Evolutionary conservation across 1,140 invertebrate species (phyloP).

Genomic region (Pseudomyrmex dendroicus): DNA sequence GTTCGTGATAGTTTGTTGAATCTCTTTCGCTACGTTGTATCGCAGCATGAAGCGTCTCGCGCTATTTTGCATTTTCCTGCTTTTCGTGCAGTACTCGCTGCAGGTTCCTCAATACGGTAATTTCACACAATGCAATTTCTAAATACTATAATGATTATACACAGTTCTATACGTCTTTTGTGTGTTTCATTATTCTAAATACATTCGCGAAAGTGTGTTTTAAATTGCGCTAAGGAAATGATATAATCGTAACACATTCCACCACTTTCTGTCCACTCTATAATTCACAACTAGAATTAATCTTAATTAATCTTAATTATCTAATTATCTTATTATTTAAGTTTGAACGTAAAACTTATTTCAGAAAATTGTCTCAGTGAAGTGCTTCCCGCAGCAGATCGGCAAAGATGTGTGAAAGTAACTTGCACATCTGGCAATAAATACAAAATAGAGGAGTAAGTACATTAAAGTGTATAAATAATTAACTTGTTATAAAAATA

Average conservation of each 20-base stretch:
- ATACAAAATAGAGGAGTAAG: constrained; percentile 31
- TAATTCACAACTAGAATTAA: no score
- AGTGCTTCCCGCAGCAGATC: constrained; percentile 32
- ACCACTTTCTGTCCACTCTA: no score
- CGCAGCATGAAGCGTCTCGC: constrained; percentile 40
- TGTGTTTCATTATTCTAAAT: no score
- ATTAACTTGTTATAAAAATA: no score
- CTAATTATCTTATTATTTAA: no score
- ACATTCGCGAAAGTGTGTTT: no score
- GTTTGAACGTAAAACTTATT: constrained; percentile 18
- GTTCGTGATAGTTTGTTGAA: constrained; percentile 22
- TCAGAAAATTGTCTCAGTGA: constrained; percentile 39
- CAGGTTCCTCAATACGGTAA: constrained; percentile 58
- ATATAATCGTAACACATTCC: no score
- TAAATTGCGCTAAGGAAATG: no score
- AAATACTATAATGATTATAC: no score
- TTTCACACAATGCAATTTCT: background rate
- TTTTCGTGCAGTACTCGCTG: constrained; percentile 42
- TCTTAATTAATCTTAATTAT: no score
- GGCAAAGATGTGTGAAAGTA: constrained; percentile 34
- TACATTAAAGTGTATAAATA: constrained; percentile 3
- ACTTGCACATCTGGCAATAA: constrained; percentile 32
- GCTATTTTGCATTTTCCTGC: constrained; percentile 24
- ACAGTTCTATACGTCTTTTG: no score
- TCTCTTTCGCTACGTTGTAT: background rate